Base-by-base conservation (phyloP, 2,797 vertebrate species). In the Malacoraja senta region DNA sequence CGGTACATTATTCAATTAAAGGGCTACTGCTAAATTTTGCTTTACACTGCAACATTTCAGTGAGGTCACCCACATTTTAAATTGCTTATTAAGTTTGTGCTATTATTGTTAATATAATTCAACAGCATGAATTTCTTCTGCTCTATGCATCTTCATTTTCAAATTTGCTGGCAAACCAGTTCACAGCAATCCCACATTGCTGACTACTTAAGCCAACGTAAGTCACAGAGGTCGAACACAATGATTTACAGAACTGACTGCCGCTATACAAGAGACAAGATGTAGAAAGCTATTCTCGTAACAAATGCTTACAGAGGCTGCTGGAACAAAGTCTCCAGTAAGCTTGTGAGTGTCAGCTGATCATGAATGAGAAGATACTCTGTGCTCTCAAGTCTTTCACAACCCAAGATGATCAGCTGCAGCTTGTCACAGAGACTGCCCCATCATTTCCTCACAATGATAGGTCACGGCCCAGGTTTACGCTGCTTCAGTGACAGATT, bases 181-280 rank as follows among this genome's bases (percentile, higher is more conserved):
- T 74, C 71, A 53, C 71, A 29, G 90, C 68, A 53, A 44, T 53
- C 68, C 90, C 35, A 91, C 90, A 53, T 35, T 74, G 68, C 65
- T 91, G 90, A 53, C 68, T 12, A 91, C 35, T 35, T 38, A 91
- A 91, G 21, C 15, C 32, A 38, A 38, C 53, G 19, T 3, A 91
- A 91, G 68, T 74, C 35, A 91, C 65, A 65, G 65, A 88, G 84
- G 84, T 63, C 61, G 15, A 88, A 61, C 61, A 88, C 84, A 91
- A 91, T 72, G 88, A 91, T 91, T 91, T 91, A 71, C 88, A 91
- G 88, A 91, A 68, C 38, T 74, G 38, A 74, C 35, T 74, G 65
- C 24, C 10, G 21, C 71, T 74, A 8, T 71, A 91, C 68, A 91
- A 91, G 72, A 71, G 35, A 74, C 90, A 91, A 91, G 90, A 44